A percentile compares a stretch with the other conserved stretches of the same genome.
These are phyloP conservation scores for Noturus placidus DNA, from an alignment of 2,113 vertebrate species.

Conservation along the genomic window DNA sequence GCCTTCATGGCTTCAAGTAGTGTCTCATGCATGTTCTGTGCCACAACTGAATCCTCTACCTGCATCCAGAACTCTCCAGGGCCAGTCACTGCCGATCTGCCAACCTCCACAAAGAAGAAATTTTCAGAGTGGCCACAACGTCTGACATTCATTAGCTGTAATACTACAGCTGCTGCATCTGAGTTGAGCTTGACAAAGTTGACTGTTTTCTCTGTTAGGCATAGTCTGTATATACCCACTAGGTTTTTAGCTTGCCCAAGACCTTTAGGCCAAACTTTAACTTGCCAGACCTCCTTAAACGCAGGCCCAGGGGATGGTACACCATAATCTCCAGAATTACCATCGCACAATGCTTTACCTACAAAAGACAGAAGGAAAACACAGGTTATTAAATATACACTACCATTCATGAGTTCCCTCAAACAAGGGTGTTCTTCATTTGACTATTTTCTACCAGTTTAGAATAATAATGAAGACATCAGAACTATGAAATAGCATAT, in stretches of 20 bases:
- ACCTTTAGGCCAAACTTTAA: conserved; percentile 81
- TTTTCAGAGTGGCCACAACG: conserved; percentile 81
- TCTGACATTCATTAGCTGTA: conserved; percentile 81
- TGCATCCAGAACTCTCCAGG: conserved; percentile 86
- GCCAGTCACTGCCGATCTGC: conserved; percentile 76
- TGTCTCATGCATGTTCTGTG: conserved; percentile 84
- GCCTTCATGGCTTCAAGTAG: conserved; percentile 81
- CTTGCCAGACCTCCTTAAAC: conserved; percentile 85
- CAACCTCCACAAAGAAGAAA: conserved; percentile 83
- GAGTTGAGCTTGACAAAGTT: conserved; percentile 79
- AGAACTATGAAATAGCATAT: neutral
- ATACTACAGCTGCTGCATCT: conserved; percentile 76
- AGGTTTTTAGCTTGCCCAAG: conserved; percentile 78
- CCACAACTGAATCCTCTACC: conserved; percentile 78
- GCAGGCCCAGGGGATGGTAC: conserved; percentile 70
- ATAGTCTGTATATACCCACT: conserved; percentile 79
- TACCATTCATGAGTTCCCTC: too few relatives aligned
- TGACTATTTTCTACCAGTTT: neutral
- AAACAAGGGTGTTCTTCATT: neutral
- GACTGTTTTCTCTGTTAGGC: conserved; percentile 77
- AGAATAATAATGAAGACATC: too few relatives aligned
- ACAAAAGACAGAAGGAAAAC: conserved; percentile 38
- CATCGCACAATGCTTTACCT: conserved; percentile 73
- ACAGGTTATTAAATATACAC: neutral
- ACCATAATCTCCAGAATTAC: conserved; percentile 65